phyloP scores from a whole-genome alignment of 2,888 invertebrate species.

The Chromoteleia sp. region DNA sequence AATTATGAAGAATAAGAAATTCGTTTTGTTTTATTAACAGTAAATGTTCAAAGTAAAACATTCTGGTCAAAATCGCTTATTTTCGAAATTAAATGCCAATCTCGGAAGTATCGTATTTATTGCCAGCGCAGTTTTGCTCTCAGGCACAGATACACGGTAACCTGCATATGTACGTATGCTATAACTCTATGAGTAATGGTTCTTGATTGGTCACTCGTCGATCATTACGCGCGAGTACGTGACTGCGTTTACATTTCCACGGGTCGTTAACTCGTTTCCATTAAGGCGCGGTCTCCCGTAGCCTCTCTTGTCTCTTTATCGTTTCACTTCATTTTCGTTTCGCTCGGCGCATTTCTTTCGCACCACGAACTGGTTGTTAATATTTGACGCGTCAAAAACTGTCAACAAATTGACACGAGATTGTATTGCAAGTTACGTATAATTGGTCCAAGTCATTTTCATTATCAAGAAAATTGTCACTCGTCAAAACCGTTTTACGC shows the following conservation, averaged over 20 bases:
- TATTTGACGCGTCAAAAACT: conserved; percentile 56
- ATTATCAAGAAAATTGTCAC: conserved; percentile 6
- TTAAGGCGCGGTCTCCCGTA: conserved; percentile 79
- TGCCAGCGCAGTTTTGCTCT: conserved; percentile 57
- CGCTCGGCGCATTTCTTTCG: conserved; percentile 46
- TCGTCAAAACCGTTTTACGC: neutral
- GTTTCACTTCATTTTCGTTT: conserved; percentile 63
- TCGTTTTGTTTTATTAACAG: no score
- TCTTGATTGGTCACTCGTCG: conserved; percentile 71
- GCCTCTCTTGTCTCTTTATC: conserved; percentile 68
- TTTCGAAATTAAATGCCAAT: conserved; percentile 40
- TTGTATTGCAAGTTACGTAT: conserved; percentile 27
- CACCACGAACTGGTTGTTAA: conserved; percentile 49
- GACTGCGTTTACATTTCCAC: conserved; percentile 82
- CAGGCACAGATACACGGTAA: conserved; percentile 20
- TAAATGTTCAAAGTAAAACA: neutral
- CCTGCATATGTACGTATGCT: conserved; percentile 28
- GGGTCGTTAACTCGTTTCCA: conserved; percentile 82
- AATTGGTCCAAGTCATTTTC: conserved; percentile 26
- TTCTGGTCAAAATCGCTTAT: conserved; percentile 1
- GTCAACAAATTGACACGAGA: conserved; percentile 55
- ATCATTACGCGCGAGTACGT: conserved; percentile 76
- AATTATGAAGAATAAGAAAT: no score
- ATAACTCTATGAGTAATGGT: conserved; percentile 67
- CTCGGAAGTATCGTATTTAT: conserved; percentile 26